Conservation (phyloP, 2,888 invertebrate genomes). For the Aspidiotus destructor region DNA sequence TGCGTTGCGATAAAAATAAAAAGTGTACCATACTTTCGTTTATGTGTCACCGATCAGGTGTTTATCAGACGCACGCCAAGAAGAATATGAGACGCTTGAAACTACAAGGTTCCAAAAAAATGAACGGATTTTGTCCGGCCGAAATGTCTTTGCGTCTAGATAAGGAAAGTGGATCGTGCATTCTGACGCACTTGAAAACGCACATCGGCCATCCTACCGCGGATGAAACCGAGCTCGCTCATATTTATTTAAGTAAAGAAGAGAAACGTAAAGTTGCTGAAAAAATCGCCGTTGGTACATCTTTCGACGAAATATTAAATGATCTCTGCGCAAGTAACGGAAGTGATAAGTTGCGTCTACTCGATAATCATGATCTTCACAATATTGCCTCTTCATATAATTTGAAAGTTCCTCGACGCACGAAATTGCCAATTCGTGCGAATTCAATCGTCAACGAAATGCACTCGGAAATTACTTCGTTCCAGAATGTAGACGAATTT, state of each 20-base stretch:
- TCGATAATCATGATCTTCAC: background rate
- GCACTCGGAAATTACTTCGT: background rate
- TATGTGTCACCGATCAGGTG: slow-evolving; percentile 7
- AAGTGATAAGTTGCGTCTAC: background rate
- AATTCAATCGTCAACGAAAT: background rate
- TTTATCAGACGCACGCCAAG: background rate
- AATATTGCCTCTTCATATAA: slow-evolving; percentile 3
- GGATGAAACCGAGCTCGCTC: slow-evolving; percentile 14
- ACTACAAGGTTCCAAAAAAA: slow-evolving; percentile 11
- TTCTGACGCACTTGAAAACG: background rate
- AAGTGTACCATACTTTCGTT: background rate
- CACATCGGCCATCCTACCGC: slow-evolving; percentile 3
- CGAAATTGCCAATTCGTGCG: background rate
- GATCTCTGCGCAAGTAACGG: background rate
- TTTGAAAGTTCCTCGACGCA: background rate
- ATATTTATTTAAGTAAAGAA: slow-evolving; percentile 6
- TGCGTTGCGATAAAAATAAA: background rate
- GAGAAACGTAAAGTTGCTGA: background rate
- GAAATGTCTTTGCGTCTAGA: background rate
- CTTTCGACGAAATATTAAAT: slow-evolving; percentile 2
- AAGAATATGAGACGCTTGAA: background rate
- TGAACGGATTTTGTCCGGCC: slow-evolving; percentile 13
- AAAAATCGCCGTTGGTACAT: slow-evolving; percentile 1
- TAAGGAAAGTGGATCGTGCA: background rate
- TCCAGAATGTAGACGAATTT: background rate